Evolutionary conservation across 2,888 invertebrate genomes (phyloP), one percentile per base, ranked within the genome.

Genomic region (Merodon equestris): DNA sequence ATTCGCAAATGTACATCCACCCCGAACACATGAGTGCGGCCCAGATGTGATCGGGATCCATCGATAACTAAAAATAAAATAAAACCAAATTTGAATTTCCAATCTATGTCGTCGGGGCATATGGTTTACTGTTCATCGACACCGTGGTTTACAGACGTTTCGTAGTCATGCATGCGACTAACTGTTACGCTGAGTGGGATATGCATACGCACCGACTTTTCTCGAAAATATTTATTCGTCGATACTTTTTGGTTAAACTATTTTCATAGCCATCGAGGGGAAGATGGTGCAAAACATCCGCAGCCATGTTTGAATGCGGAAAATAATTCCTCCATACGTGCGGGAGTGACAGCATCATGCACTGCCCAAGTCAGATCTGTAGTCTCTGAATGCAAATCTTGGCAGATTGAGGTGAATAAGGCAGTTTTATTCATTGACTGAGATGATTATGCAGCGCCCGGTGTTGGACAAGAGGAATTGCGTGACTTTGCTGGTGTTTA

Each of bases 321-420:
- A 58, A 58, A 38, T 58, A 58, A 58, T 58, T 38, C 47, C 17
- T 13, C 47, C 15, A 58, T 47, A 47, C 45, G 47, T 58, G 60
- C 48, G 48, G 19, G 14, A 60, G 38, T 27, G 27, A 27, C 27
- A 7, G 27, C 7, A 38, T 48, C 1, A 18, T 38, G 60, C 7
- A 27, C 18, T 19, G 14, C 58, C 36, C 34, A 4, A 18, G n/a
- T 9, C 17, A 36, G 13, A n/a, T 13, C 38, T 38, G 38, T 4
- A 40, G 7, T 40, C 12, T 14, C 9, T 40, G 14, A 27, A 51
- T 51, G 27, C 42, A 12, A 19, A 15, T 51, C 7, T 15, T 15
- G 15, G 9, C 27, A 15, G 3, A 3, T 40, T 19, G 42, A 34
- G 42, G 27, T 44, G 51, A n/a, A 12, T 10, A 12, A 42, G 51